Percentiles rank a stretch among this genome's conserved stretches.
Evolutionary conservation across 2,797 vertebrate genomes (phyloP).

Genomic region (Discoglossus pictus): DNA sequence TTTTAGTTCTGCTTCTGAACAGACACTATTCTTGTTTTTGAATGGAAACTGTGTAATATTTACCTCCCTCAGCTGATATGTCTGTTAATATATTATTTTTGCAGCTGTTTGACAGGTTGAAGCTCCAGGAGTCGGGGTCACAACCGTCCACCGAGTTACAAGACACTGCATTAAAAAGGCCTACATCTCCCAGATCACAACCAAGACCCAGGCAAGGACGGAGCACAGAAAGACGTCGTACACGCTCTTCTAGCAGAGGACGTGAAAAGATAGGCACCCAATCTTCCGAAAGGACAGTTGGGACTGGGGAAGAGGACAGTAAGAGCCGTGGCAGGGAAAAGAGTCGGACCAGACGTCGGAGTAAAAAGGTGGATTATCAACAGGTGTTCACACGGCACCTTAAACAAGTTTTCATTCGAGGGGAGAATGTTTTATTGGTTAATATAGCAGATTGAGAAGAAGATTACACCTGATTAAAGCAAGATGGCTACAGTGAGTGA

Average conservation of each 20-base stretch:
- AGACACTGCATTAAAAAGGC: conserved; percentile 54
- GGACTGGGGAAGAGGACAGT: background rate
- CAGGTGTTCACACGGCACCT: conserved; percentile 89
- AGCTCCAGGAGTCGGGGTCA: conserved; percentile 77
- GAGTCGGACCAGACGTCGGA: conserved; percentile 62
- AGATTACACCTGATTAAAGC: background rate
- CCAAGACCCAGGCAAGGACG: conserved; percentile 48
- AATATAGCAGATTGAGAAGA: conserved; percentile 80
- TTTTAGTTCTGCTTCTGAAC: too few species aligned
- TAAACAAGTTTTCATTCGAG: conserved; percentile 95
- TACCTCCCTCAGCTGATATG: too few species aligned
- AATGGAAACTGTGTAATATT: too few species aligned
- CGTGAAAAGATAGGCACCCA: background rate
- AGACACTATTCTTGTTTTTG: too few species aligned
- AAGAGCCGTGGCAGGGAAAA: conserved; percentile 7
- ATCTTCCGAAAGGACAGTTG: background rate
- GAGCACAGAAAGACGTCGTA: background rate
- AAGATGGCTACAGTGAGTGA: background rate
- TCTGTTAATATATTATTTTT: too few species aligned
- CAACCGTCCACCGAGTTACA: conserved; percentile 50
- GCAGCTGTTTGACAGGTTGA: conserved; percentile 90
- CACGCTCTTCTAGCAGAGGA: background rate
- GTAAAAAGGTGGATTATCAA: conserved; percentile 80
- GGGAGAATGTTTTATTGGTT: conserved; percentile 91
- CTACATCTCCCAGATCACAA: conserved; percentile 57